phyloP scores from a whole-genome alignment of 2,797 vertebrate species.

The Chaetophractus vellerosus region DNA sequence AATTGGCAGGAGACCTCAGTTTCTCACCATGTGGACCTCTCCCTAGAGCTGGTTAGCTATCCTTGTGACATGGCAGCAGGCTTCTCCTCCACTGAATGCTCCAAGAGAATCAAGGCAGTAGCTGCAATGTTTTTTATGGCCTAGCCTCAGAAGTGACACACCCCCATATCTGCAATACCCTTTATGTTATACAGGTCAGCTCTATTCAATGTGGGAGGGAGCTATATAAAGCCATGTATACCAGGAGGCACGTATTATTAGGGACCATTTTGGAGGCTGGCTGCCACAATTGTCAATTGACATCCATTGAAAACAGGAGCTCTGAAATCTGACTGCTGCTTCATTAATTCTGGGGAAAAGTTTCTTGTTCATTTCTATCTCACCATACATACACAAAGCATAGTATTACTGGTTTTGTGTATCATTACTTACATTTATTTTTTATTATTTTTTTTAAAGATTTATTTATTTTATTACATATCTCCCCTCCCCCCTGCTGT shows the following conservation, averaged over 20 bases:
- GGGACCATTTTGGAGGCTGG: neutral
- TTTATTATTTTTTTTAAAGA: too few relatives aligned
- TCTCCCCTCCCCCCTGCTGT: too few relatives aligned
- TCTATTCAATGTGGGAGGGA: neutral
- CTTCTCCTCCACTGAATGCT: neutral
- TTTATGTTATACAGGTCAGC: neutral
- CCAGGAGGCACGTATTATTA: neutral
- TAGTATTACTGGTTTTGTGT: neutral
- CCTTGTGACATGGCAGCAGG: neutral
- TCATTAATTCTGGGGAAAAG: neutral
- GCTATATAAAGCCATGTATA: neutral
- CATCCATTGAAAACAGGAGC: neutral
- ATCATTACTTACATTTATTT: neutral
- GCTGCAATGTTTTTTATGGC: neutral
- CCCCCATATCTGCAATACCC: neutral
- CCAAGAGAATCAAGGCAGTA: neutral
- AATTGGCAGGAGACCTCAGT: neutral
- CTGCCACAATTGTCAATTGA: neutral
- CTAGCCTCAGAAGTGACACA: neutral
- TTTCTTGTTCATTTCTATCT: neutral
- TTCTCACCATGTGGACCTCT: neutral
- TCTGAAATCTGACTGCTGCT: neutral
- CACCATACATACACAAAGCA: neutral
- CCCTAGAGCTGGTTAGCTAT: neutral
- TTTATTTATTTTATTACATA: too few relatives aligned